Evolutionary conservation across 2,797 vertebrate species (phyloP).

Genomic region (Semaprochilodus insignis): DNA sequence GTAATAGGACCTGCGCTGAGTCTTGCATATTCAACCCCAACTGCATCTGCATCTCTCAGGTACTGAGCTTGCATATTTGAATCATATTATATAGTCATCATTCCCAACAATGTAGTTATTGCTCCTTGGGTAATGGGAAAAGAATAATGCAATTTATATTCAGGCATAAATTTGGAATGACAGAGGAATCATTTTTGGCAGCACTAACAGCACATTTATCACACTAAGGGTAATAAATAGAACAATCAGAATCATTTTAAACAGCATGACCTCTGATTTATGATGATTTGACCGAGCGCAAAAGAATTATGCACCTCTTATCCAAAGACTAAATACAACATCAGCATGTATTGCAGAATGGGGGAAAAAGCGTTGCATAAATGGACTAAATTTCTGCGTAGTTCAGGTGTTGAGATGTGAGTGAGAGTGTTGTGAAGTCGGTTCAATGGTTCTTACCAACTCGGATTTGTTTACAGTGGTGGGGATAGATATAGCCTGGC

Average conservation of each 20-base stretch:
- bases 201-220: background rate
- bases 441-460: too few relatives aligned
- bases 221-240: background rate
- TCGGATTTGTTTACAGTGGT: too few relatives aligned
- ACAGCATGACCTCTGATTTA: conserved; percentile 4
- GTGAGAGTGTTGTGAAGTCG: too few relatives aligned
- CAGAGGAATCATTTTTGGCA: background rate
- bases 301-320: background rate
- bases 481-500: too few relatives aligned
- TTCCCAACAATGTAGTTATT: background rate
- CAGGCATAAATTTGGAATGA: background rate
- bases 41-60: background rate
- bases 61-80: background rate
- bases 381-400: too few relatives aligned
- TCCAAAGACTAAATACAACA: background rate
- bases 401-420: too few relatives aligned
- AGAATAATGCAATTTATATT: background rate
- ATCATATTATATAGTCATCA: background rate
- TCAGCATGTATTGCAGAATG: background rate
- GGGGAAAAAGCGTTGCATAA: too few relatives aligned
- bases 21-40: background rate
- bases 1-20: background rate
- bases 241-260: conserved; percentile 1
- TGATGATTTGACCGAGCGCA: background rate
- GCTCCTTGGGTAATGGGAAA: background rate